Percentiles rank a stretch among this genome's conserved stretches.
phyloP scores from a whole-genome alignment of 2,113 vertebrate species.

The Phodopus roborovskii region DNA sequence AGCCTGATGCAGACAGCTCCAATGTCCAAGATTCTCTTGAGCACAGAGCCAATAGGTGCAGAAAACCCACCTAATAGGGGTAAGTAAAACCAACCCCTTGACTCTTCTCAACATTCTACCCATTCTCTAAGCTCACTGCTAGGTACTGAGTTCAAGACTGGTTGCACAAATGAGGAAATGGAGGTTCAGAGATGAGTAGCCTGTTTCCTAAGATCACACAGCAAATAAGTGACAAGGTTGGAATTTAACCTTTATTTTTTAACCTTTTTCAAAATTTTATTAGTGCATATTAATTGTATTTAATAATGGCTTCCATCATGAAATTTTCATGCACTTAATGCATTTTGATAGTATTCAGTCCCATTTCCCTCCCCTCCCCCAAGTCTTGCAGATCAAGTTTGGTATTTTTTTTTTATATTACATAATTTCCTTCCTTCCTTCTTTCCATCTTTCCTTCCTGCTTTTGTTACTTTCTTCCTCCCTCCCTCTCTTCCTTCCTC shows the following conservation, averaged over 20 bases:
- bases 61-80: not conserved
- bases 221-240: not conserved
- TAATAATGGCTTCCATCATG: not conserved
- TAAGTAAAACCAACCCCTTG: not conserved
- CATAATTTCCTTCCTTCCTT: not conserved
- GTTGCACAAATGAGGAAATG: not conserved
- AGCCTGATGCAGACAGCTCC: conserved; percentile 71
- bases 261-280: not conserved
- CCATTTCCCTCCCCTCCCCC: not conserved
- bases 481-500: not conserved
- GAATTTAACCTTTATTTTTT: not conserved
- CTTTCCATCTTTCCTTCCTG: too few species aligned
- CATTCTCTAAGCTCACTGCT: not conserved
- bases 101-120: not conserved
- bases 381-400: not conserved
- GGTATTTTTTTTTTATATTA: not conserved
- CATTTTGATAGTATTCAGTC: not conserved
- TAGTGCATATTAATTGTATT: not conserved
- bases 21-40: conserved; percentile 76
- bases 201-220: conserved; percentile 43
- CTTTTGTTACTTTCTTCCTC: too few species aligned
- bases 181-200: not conserved
- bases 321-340: not conserved
- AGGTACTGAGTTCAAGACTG: not conserved
- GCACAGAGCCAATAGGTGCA: not conserved